Evolutionary conservation across 2,888 invertebrate genomes (phyloP).

Genomic region (Tenthredo mesomela): DNA sequence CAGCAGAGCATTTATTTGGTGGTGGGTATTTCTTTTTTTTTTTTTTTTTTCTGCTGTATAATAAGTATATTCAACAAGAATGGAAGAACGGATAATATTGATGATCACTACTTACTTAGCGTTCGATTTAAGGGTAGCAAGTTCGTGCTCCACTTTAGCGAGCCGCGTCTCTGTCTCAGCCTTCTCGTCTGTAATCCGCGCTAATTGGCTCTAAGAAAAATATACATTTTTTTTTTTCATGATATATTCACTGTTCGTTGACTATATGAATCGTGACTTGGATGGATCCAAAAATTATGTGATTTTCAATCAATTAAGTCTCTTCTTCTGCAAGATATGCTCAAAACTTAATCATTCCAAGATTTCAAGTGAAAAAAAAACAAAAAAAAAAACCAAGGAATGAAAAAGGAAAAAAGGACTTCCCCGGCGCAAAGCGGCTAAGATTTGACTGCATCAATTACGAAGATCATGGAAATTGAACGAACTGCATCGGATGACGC

Average conservation of each 20-base stretch:
- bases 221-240: slow-evolving; percentile 7
- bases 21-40: not conserved
- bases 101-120: slow-evolving; percentile 69
- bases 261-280: not conserved
- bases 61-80: not conserved
- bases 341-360: not conserved
- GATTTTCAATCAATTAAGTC: not conserved
- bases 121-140: slow-evolving; percentile 69
- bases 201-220: slow-evolving; percentile 67
- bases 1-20: no score
- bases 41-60: not conserved
- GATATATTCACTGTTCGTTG: not conserved
- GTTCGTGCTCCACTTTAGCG: slow-evolving; percentile 70
- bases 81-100: not conserved
- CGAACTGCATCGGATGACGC: not conserved
- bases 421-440: not conserved
- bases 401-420: not conserved
- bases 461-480: not conserved
- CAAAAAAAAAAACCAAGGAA: not conserved
- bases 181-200: slow-evolving; percentile 68
- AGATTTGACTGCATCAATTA: not conserved
- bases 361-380: not conserved
- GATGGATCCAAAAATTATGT: not conserved
- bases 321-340: not conserved
- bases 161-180: slow-evolving; percentile 69